Percentiles rank a stretch among this genome's conserved stretches.
Evolutionary conservation across 2,797 vertebrate genomes (phyloP).

Genomic region (Anguilla megastoma): DNA sequence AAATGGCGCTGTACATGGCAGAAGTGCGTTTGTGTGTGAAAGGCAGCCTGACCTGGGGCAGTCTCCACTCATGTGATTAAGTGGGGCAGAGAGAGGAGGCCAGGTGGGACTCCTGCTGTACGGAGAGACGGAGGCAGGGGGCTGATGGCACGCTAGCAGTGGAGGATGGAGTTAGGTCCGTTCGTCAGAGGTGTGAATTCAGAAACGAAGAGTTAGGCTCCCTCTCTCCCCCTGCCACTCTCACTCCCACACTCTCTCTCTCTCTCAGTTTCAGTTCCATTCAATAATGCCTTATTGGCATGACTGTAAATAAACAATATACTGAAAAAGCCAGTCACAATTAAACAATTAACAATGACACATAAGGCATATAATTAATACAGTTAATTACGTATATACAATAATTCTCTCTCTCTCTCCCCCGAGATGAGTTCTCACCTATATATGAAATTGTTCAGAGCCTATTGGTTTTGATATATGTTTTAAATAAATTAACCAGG

Average conservation of each 20-base stretch:
- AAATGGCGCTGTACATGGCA: neutral
- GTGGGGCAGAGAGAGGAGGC: neutral
- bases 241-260: too few relatives aligned
- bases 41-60: neutral
- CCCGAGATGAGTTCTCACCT: neutral
- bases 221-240: neutral
- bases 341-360: too few relatives aligned
- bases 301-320: too few relatives aligned
- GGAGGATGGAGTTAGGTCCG: neutral
- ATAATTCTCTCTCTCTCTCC: neutral
- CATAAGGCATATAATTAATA: too few relatives aligned
- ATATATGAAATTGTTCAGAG: neutral
- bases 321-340: too few relatives aligned
- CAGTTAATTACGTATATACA: too few relatives aligned
- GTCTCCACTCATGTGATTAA: neutral
- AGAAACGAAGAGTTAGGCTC: neutral
- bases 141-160: neutral
- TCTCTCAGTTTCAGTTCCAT: too few relatives aligned
- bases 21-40: slow-evolving; percentile 1
- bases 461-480: neutral
- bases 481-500: neutral
- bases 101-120: neutral
- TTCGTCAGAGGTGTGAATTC: neutral
- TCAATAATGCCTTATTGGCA: too few relatives aligned
- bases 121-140: neutral